phyloP scores from a whole-genome alignment of 2,797 vertebrate species.

The Notamacropus eugenii region DNA sequence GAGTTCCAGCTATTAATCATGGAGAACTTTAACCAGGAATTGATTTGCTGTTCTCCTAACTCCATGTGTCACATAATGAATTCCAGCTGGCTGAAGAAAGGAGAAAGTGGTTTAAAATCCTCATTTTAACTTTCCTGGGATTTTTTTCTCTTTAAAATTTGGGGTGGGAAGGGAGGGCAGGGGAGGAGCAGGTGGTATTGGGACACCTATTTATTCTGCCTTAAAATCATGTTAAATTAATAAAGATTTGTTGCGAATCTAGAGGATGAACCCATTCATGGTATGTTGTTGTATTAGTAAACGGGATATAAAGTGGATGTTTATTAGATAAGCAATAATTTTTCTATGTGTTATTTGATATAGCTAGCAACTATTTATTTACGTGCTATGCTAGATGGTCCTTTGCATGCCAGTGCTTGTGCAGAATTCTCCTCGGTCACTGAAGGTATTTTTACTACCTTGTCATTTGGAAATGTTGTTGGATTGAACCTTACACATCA shows the following conservation, averaged over 20 bases:
- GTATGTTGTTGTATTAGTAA: slow-evolving; percentile 75
- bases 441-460: slow-evolving; percentile 46
- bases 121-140: slow-evolving; percentile 44
- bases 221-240: slow-evolving; percentile 79
- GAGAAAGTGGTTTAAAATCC: slow-evolving; percentile 49
- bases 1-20: background rate
- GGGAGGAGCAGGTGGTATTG: background rate
- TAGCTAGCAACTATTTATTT: slow-evolving; percentile 86
- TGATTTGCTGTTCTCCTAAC: background rate
- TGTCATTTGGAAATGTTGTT: slow-evolving; percentile 73
- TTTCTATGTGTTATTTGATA: slow-evolving; percentile 70
- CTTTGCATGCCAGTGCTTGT: slow-evolving; percentile 80
- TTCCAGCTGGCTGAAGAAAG: slow-evolving; percentile 56
- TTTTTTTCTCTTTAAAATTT: slow-evolving; percentile 58
- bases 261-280: slow-evolving; percentile 62
- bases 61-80: background rate
- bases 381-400: slow-evolving; percentile 75
- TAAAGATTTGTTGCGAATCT: slow-evolving; percentile 70
- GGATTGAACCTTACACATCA: slow-evolving; percentile 79
- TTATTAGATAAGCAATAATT: slow-evolving; percentile 86
- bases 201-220: slow-evolving; percentile 78
- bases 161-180: slow-evolving; percentile 13
- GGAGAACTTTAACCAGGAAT: slow-evolving; percentile 37
- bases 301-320: slow-evolving; percentile 69
- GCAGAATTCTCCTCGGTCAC: slow-evolving; percentile 68